Conservation (phyloP, 1,140 invertebrate species). For the Atta colombica region DNA sequence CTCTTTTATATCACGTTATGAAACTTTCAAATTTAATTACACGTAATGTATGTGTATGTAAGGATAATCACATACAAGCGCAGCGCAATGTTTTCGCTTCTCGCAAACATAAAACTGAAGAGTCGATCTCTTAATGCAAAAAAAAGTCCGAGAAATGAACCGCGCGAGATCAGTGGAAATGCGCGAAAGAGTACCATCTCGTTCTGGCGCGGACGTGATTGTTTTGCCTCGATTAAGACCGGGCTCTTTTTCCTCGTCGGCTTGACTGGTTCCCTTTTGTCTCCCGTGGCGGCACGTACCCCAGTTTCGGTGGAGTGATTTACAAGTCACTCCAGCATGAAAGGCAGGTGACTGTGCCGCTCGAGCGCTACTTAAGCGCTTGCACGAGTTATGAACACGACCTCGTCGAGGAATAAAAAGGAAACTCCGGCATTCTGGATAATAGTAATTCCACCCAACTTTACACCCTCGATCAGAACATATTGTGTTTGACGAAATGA, state of each 20-base stretch:
- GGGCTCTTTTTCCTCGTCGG: slow-evolving; percentile 32
- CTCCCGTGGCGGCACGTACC: slow-evolving; percentile 78
- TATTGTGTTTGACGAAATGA: not conserved
- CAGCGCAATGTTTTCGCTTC: not conserved
- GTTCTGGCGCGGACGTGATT: slow-evolving; percentile 47
- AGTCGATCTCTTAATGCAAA: not conserved
- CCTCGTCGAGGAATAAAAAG: slow-evolving; percentile 42
- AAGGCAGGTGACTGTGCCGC: slow-evolving; percentile 84
- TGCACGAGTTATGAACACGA: slow-evolving; percentile 67
- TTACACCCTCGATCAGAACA: slow-evolving; percentile 24
- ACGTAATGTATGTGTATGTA: no score
- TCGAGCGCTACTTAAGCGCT: slow-evolving; percentile 78
- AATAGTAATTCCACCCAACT: slow-evolving; percentile 63
- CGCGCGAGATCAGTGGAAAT: slow-evolving; percentile 46
- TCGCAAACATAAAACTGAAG: not conserved
- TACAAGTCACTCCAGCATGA: slow-evolving; percentile 86
- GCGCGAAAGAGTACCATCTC: slow-evolving; percentile 31
- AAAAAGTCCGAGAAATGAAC: slow-evolving; percentile 23
- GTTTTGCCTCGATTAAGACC: slow-evolving; percentile 72
- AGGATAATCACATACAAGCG: not conserved
- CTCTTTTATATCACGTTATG: not conserved
- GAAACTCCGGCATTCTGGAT: slow-evolving; percentile 46
- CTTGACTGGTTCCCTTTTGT: slow-evolving; percentile 60
- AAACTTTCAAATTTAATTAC: slow-evolving; percentile 3
- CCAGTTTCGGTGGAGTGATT: slow-evolving; percentile 85